Base-by-base conservation (phyloP, 2,888 invertebrate species). In the Aplocera efformata region DNA sequence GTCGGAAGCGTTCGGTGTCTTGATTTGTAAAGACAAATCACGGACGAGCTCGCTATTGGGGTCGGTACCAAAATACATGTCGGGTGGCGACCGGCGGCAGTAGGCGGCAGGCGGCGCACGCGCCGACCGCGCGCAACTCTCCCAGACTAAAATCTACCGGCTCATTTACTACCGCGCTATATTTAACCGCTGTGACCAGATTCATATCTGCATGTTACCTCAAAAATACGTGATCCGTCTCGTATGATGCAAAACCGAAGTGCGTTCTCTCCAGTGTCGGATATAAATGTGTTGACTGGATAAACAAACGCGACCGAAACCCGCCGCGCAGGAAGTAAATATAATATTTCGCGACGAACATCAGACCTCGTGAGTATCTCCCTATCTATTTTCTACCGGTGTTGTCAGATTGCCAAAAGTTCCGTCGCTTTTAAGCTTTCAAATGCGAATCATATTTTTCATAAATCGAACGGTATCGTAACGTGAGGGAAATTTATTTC, bases 11-110 rank as follows among this genome's bases (percentile, higher is more conserved):
- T 66, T 61, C 60, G 74, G 68, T 79, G 78, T 83, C 80, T 79
- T 80, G 80, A 85, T 79, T 78, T 69, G 73, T 72, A 63, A 79
- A 86, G 81, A 86, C 79, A 83, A 79, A 86, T 85, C 70, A 84
- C 81, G 76, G 79, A 84, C 82, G 72, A 79, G 75, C 63, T 66
- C 73, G 77, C 58, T 79, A 86, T 84, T 83, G 86, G 80, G 88
- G 88, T 83, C 88, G 85, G 72, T 79, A 83, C 88, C 67, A 78
- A 88, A 88, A 88, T 86, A 86, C 81, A 80, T 78, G 75, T 69
- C 73, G 78, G 74, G 71, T 66, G 63, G 67, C 58, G 66, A 67
- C 65, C 76, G 71, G 75, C 67, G 79, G 72, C 84, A 85, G 86
- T 84, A 83, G 79, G 80, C 78, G 82, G 72, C 72, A 71, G 77